These are phyloP conservation scores for Typhlichthys subterraneus DNA, from an alignment of 2,797 vertebrate genomes.

Conservation along the genomic window DNA sequence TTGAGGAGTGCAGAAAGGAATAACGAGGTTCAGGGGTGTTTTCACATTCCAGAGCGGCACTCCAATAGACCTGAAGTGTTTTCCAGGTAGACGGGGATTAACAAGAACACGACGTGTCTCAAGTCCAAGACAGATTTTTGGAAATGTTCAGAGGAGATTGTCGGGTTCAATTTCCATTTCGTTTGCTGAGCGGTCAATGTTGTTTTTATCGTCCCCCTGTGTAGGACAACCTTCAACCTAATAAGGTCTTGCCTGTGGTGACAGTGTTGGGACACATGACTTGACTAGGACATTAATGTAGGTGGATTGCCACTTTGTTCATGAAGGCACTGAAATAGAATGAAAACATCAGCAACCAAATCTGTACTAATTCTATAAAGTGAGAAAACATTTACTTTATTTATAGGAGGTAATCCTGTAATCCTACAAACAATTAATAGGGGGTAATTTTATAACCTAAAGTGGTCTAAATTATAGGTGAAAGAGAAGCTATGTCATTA, in stretches of 20 bases:
- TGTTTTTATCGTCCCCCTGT: constrained; percentile 54
- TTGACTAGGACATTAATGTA: constrained; percentile 63
- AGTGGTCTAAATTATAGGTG: too few relatives aligned
- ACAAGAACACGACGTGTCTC: constrained; percentile 33
- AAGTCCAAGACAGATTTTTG: constrained; percentile 37
- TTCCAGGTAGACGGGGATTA: constrained; percentile 28
- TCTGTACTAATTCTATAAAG: constrained; percentile 43
- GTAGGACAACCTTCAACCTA: constrained; percentile 63
- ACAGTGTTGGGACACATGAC: constrained; percentile 65
- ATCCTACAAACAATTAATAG: constrained; percentile 25
- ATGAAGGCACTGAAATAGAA: constrained; percentile 59
- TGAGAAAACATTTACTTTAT: constrained; percentile 59
- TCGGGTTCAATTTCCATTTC: constrained; percentile 55
- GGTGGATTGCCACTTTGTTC: constrained; percentile 60
- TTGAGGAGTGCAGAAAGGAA: background rate
- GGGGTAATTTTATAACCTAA: background rate
- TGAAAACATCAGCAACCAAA: constrained; percentile 64
- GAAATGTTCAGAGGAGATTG: constrained; percentile 51
- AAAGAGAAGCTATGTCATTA: too few relatives aligned
- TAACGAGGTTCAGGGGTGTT: constrained; percentile 11
- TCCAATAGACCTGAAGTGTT: constrained; percentile 43
- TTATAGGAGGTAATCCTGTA: constrained; percentile 22
- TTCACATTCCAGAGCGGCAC: constrained; percentile 29
- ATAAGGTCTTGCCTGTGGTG: constrained; percentile 65
- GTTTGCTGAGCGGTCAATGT: constrained; percentile 47